Percentiles rank a stretch among this genome's conserved stretches.
Evolutionary conservation across 2,888 invertebrate genomes (phyloP).

Genomic region (Agrotis puta): DNA sequence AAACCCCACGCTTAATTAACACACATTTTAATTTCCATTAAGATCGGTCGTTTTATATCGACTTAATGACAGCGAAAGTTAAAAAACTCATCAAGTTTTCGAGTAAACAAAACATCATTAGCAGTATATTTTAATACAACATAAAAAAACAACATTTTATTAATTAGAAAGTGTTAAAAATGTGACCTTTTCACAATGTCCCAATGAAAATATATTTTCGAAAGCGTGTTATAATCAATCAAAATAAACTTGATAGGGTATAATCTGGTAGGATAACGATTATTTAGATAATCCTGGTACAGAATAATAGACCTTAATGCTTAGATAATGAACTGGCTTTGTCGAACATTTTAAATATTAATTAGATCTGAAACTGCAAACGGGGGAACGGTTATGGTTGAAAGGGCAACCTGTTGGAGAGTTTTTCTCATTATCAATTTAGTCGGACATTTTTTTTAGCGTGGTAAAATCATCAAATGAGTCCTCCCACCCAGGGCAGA

Average conservation of each 20-base stretch:
- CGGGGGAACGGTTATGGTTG: background rate
- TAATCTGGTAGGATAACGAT: constrained; percentile 28
- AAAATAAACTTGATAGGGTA: constrained; percentile 44
- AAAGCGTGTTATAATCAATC: constrained; percentile 57
- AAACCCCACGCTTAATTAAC: no score
- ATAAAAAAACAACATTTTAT: constrained; percentile 30
- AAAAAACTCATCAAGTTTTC: background rate
- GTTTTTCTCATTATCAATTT: constrained; percentile 12
- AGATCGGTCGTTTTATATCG: background rate
- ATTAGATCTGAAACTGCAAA: constrained; percentile 29
- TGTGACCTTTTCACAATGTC: constrained; percentile 44
- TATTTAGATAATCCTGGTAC: constrained; percentile 40
- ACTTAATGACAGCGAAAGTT: constrained; percentile 28
- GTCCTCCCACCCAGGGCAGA: no score
- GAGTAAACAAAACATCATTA: constrained; percentile 37
- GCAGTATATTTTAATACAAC: constrained; percentile 18
- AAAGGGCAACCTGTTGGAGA: constrained; percentile 27
- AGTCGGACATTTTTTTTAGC: background rate
- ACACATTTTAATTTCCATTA: background rate
- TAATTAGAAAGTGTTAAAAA: constrained; percentile 63
- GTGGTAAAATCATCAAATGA: no score
- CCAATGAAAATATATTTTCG: constrained; percentile 49
- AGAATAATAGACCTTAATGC: constrained; percentile 34
- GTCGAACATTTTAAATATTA: constrained; percentile 41
- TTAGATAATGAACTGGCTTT: constrained; percentile 42